phyloP scores from a whole-genome alignment of 2,888 invertebrate species.

The Chymomyza caudatula region DNA sequence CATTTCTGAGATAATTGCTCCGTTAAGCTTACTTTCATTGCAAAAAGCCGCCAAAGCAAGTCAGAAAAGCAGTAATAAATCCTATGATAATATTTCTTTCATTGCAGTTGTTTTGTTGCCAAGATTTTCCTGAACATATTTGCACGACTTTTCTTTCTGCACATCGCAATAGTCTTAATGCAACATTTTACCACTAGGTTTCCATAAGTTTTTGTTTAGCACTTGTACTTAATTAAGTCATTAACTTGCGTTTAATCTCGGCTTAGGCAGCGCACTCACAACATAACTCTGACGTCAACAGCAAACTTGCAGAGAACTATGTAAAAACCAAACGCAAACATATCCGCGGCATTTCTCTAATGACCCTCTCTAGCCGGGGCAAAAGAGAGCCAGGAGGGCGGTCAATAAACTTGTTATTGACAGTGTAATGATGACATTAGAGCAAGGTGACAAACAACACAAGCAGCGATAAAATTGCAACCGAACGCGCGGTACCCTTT shows the following conservation, averaged over 20 bases:
- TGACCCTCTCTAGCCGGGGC: conserved; percentile 36
- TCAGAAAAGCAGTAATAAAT: background rate
- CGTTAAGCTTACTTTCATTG: background rate
- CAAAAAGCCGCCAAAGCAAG: background rate
- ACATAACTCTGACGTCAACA: background rate
- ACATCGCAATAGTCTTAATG: conserved; percentile 24
- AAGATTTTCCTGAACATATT: conserved; percentile 33
- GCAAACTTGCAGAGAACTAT: background rate
- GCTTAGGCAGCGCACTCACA: conserved; percentile 27
- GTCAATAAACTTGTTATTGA: conserved; percentile 68
- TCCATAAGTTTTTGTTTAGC: conserved; percentile 29
- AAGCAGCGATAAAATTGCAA: conserved; percentile 24
- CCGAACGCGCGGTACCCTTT: conserved; percentile 18
- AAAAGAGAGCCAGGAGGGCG: conserved; percentile 11
- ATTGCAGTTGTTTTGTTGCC: conserved; percentile 21
- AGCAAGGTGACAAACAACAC: conserved; percentile 31
- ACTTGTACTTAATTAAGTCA: conserved; percentile 62
- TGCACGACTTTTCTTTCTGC: conserved; percentile 47
- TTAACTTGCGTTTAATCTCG: conserved; percentile 63
- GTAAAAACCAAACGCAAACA: conserved; percentile 22
- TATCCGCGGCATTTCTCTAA: conserved; percentile 51
- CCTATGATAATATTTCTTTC: conserved; percentile 15
- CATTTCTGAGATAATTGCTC: background rate
- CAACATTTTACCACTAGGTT: conserved; percentile 39
- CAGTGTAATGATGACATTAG: conserved; percentile 65